A percentile compares a stretch with the other conserved stretches of the same genome.
These are phyloP conservation scores for Passer montanus DNA, from an alignment of 2,113 vertebrate genomes.

Conservation along the genomic window DNA sequence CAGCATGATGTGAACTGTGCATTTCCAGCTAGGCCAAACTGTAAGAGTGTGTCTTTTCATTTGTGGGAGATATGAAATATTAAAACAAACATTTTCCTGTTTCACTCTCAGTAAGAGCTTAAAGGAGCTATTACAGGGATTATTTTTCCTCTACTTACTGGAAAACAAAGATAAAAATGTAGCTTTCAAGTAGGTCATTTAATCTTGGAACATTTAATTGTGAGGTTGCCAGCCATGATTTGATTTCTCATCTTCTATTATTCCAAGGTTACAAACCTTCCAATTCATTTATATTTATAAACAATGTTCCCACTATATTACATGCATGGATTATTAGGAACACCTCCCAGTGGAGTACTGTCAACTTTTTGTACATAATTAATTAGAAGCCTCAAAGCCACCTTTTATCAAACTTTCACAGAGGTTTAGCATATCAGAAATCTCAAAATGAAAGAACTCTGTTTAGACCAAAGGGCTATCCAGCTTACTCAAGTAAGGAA, in stretches of 20 bases:
- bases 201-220: slow-evolving; percentile 65
- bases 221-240: slow-evolving; percentile 57
- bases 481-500: slow-evolving; percentile 62
- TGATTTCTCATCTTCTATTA: slow-evolving; percentile 71
- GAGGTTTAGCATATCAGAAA: slow-evolving; percentile 68
- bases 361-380: slow-evolving; percentile 75
- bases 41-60: slow-evolving; percentile 13
- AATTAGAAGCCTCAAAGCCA: slow-evolving; percentile 75
- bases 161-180: slow-evolving; percentile 75
- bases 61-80: slow-evolving; percentile 48
- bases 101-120: slow-evolving; percentile 25
- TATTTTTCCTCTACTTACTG: slow-evolving; percentile 47
- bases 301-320: slow-evolving; percentile 70
- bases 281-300: slow-evolving; percentile 76
- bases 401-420: slow-evolving; percentile 75
- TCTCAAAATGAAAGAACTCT: slow-evolving; percentile 67
- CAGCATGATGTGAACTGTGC: not conserved
- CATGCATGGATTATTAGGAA: slow-evolving; percentile 73
- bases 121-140: slow-evolving; percentile 31
- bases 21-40: not conserved
- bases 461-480: slow-evolving; percentile 64
- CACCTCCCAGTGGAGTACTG: slow-evolving; percentile 67
- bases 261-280: slow-evolving; percentile 74
- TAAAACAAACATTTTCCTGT: slow-evolving; percentile 10
- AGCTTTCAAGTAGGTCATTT: slow-evolving; percentile 71